A percentile compares a stretch with the other conserved stretches of the same genome.
Evolutionary conservation across 2,888 invertebrate genomes (phyloP).

Genomic region (Neoitamus cyanurus): DNA sequence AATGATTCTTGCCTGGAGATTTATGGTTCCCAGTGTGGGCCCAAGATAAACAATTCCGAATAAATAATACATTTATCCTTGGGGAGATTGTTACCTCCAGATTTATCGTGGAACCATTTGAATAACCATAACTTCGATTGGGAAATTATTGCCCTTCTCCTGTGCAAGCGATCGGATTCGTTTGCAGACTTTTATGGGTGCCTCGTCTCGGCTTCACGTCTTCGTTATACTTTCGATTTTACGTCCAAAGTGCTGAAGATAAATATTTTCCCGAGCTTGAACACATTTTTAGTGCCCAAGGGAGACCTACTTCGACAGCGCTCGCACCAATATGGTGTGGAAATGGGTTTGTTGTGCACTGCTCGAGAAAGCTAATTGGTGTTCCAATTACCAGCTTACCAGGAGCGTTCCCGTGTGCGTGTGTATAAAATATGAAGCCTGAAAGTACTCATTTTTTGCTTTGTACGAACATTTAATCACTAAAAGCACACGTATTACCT

Average conservation of each 20-base stretch:
- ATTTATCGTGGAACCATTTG: slow-evolving; percentile 8
- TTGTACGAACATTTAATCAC: not conserved
- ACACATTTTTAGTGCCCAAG: not conserved
- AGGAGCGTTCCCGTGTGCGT: not conserved
- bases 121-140: slow-evolving; percentile 30
- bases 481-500: not conserved
- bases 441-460: not conserved
- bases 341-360: not conserved
- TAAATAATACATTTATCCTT: slow-evolving; percentile 21
- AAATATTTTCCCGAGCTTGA: not conserved
- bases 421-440: not conserved
- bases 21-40: slow-evolving; percentile 2
- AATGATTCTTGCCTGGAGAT: slow-evolving; percentile 8
- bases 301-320: not conserved
- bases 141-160: slow-evolving; percentile 4
- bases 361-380: not conserved
- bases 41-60: slow-evolving; percentile 13
- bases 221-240: slow-evolving; percentile 5
- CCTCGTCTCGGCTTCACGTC: not conserved
- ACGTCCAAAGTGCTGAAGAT: not conserved
- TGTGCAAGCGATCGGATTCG: not conserved
- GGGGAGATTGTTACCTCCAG: slow-evolving; percentile 25
- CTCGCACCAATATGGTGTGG: not conserved
- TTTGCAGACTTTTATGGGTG: not conserved
- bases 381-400: not conserved